Evolutionary conservation across 2,888 invertebrate genomes (phyloP), one percentile per base, ranked within the genome.

Genomic region (Hyposoter dolosus): DNA sequence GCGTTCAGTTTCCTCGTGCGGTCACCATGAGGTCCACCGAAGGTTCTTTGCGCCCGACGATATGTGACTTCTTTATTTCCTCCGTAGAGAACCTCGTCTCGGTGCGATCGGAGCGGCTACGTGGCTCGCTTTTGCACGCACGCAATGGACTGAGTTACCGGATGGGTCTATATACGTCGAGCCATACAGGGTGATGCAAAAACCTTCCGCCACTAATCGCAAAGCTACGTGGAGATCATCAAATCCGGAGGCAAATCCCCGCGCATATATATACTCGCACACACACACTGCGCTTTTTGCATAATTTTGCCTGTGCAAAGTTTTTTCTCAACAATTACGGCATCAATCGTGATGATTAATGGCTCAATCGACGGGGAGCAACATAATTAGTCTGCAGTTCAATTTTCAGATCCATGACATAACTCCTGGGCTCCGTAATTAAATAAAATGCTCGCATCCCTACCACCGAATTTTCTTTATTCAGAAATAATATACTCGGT

Each of bases 81-180:
- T 84, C 78, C 87, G 84, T 81, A 77, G 79, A 78, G 76, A 47
- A 60, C 71, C 85, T 78, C 86, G 77, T 78, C 76, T 35, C 69
- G 28, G 60, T 85, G 45, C 69, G 69, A 79, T 82, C 82, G 53
- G 50, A 71, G 78, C 43, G 15, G 68, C 75, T 65, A 63, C 28
- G 50, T 74, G 79, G 71, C 40, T 76, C 63, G 87, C 87, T 90
- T 87, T 90, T 88, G 88, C 89, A 86, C 87, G 84, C 89, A 88
- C 87, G 89, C 88, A 84, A 89, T 72, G 32, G 69, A 50, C 75
- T 63, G 87, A 88, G 82, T 87, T 86, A 82, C 86, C 75, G 69
- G 76, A 72, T 80, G 71, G 5, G 32, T 40, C 28, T 28, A 32
- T 66, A 45, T 56, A 56, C 45, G 50, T 65, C 19, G 56, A 32